A percentile compares a stretch with the other conserved stretches of the same genome.
phyloP scores from a whole-genome alignment of 2,113 vertebrate genomes.

The Montifringilla adamsi region DNA sequence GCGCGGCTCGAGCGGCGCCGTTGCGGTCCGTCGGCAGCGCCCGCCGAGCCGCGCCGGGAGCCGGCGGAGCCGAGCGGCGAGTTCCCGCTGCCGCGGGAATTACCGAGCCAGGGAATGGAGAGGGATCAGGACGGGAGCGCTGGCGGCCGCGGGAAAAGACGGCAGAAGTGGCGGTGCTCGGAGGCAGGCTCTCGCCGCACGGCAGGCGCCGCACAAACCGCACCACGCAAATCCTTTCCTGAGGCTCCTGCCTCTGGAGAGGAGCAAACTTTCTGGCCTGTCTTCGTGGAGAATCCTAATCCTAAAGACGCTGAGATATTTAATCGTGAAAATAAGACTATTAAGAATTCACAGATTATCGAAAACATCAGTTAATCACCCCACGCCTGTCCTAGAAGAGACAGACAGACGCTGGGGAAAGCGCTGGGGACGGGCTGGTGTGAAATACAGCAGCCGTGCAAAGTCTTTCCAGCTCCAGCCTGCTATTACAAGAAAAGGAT shows the following conservation, averaged over 20 bases:
- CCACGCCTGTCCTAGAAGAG: conserved; percentile 31
- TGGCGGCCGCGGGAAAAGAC: background rate
- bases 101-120: background rate
- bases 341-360: conserved; percentile 57
- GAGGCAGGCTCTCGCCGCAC: background rate
- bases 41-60: background rate
- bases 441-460: conserved; percentile 53
- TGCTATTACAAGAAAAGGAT: conserved; percentile 34
- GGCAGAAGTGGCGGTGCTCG: background rate
- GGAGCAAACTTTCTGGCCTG: background rate
- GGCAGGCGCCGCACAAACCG: background rate
- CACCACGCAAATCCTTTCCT: background rate
- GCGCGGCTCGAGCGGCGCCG: background rate
- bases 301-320: background rate
- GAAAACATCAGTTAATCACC: conserved; percentile 59
- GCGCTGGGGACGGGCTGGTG: conserved; percentile 44
- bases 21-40: background rate
- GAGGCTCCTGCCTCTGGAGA: background rate
- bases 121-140: background rate
- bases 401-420: background rate
- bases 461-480: conserved; percentile 36
- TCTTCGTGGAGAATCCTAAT: background rate
- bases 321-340: conserved; percentile 25
- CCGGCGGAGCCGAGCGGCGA: background rate
- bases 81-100: background rate